Evolutionary conservation across 1,140 invertebrate genomes (phyloP).

Genomic region (Drosophila asahinai): DNA sequence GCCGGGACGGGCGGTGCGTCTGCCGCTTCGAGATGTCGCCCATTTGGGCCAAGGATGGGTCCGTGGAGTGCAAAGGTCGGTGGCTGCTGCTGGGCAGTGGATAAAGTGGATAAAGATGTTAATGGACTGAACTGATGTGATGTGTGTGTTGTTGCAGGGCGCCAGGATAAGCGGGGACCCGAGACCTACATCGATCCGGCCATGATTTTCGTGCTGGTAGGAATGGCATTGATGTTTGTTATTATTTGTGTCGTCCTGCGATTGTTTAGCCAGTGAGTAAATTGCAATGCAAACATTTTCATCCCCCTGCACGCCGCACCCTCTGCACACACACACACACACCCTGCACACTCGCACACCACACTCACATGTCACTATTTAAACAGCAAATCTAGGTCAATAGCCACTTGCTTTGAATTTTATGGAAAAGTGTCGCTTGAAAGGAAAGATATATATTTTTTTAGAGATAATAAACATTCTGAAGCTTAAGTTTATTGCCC

Average conservation of each 20-base stretch:
- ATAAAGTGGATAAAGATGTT: slow-evolving; percentile 6
- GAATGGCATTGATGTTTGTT: slow-evolving; percentile 96
- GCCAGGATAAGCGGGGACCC: slow-evolving; percentile 71
- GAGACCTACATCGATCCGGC: slow-evolving; percentile 91
- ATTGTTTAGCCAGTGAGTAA: slow-evolving; percentile 95
- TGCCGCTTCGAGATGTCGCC: slow-evolving; percentile 92
- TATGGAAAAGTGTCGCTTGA: not conserved
- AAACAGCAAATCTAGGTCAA: slow-evolving; percentile 31
- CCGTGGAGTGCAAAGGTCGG: slow-evolving; percentile 90
- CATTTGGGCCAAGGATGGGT: slow-evolving; percentile 88
- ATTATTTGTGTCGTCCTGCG: slow-evolving; percentile 96
- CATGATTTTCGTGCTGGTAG: slow-evolving; percentile 95
- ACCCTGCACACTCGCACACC: not conserved
- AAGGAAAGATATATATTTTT: not conserved
- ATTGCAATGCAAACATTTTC: slow-evolving; percentile 78
- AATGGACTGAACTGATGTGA: slow-evolving; percentile 43
- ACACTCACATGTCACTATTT: slow-evolving; percentile 20
- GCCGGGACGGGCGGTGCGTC: slow-evolving; percentile 90
- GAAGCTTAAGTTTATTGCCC: not conserved
- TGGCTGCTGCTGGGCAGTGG: slow-evolving; percentile 20
- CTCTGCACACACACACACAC: not conserved
- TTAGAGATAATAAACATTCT: not conserved
- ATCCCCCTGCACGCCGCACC: slow-evolving; percentile 21
- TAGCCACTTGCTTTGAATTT: slow-evolving; percentile 10
- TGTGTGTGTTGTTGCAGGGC: slow-evolving; percentile 62